Evolutionary conservation across 2,797 vertebrate species (phyloP), one percentile per base, ranked within the genome.

Genomic region (Caiman crocodilus): DNA sequence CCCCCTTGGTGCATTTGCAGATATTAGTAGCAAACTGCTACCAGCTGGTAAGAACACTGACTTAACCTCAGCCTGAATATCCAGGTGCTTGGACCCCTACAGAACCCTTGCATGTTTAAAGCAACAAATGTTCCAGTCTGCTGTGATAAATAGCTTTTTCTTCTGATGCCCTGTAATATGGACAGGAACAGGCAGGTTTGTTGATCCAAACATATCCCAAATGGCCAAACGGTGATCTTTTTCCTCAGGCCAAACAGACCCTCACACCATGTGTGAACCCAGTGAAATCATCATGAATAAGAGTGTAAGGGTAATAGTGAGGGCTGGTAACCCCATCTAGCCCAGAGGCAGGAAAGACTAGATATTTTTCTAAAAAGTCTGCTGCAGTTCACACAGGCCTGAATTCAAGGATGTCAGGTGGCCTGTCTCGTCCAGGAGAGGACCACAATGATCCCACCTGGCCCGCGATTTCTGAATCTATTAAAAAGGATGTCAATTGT

Each of bases 11-110:
- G 35, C 83, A 84, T 79, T 9, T 3, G 18, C 75, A 95, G 90
- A 91, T 75, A 88, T 83, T 88, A 94, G 82, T 55, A 94, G 67
- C 13, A 82, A 77, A 30, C 86, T 55, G 11, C 59, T 82, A 50
- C 3, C 20, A 71, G 30, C 60, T 5, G 3, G 58, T 3, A 76
- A 13, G 5, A 2, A 42, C 89, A 77, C 76, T 14, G 82, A 11
- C 25, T 71, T 64, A 32, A 25, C 7, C 58, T 76, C 0, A 0
- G 30, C 50, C 90, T 86, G 83, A 63, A 50, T 56, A 6, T 4
- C 84, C 50, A 0, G 3, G 82, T 3, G 5, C 85, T 50, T 35
- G 25, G 69, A 23, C 35, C 35, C 13, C 35, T 42, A 15, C 35
- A 50, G 58, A 89, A 59, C 56, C 88, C 79, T 84, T 74, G 76